Percentiles rank a stretch among this genome's conserved stretches.
These are phyloP conservation scores for Kryphioiulus occultus DNA, from an alignment of 2,888 invertebrate genomes.

Conservation along the genomic window DNA sequence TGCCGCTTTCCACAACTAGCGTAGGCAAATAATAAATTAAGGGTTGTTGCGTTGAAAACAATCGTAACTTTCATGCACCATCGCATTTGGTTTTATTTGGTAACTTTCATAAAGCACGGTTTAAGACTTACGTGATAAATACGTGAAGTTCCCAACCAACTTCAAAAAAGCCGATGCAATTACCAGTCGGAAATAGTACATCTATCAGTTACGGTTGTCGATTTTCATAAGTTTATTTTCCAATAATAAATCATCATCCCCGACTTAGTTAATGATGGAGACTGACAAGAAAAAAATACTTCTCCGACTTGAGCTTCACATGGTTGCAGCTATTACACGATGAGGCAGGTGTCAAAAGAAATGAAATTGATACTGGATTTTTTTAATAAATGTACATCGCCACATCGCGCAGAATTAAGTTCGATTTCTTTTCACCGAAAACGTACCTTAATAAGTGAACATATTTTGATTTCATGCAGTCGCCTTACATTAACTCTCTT, in stretches of 20 bases:
- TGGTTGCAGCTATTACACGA: neutral
- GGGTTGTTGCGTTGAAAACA: neutral
- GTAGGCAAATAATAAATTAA: neutral
- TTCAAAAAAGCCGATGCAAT: constrained; percentile 20
- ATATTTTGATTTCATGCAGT: constrained; percentile 35
- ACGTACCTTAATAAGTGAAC: neutral
- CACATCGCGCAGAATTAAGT: neutral
- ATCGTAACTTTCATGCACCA: neutral
- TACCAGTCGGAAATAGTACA: neutral
- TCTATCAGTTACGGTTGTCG: constrained; percentile 42
- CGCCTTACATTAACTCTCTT: neutral
- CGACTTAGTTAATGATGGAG: constrained; percentile 32
- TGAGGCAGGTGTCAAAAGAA: constrained; percentile 42
- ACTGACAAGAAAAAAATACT: constrained; percentile 39
- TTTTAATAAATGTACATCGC: constrained; percentile 40
- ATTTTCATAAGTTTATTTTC: constrained; percentile 26
- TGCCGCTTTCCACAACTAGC: neutral
- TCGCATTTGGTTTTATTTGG: no score
- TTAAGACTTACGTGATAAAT: no score
- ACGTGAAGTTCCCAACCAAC: neutral
- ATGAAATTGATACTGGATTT: neutral
- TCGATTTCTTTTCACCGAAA: constrained; percentile 3
- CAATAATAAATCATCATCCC: constrained; percentile 35
- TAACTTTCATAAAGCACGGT: no score
- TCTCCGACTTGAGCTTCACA: constrained; percentile 1